These are phyloP conservation scores for Accipiter fasciatus DNA, from an alignment of 2,797 vertebrate species.

Conservation along the genomic window DNA sequence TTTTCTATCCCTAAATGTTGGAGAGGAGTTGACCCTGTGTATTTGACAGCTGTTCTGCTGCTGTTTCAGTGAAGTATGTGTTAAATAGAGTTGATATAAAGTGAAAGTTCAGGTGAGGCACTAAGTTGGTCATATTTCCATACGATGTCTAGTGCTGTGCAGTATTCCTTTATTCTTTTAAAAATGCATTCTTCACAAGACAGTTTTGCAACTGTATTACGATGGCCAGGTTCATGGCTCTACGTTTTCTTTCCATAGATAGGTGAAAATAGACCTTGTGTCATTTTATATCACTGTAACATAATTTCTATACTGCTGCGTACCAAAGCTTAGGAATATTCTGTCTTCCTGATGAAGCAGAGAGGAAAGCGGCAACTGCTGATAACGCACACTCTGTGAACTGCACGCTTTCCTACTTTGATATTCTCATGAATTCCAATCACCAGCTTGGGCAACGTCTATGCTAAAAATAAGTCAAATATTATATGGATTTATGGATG, in stretches of 20 bases:
- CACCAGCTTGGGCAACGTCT: not conserved
- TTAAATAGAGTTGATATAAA: not conserved
- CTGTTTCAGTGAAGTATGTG: not conserved
- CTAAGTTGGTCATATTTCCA: not conserved
- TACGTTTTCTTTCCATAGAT: not conserved
- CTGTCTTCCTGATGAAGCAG: not conserved
- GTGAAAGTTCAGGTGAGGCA: not conserved
- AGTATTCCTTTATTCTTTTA: not conserved
- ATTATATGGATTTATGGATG: not conserved
- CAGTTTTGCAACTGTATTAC: not conserved
- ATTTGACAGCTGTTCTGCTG: not conserved
- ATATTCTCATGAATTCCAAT: constrained; percentile 1
- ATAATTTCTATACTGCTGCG: not conserved
- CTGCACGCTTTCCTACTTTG: not conserved
- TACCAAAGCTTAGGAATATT: not conserved
- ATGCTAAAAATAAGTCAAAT: constrained; percentile 1
- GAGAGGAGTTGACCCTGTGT: not conserved
- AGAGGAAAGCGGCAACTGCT: not conserved
- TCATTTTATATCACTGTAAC: not conserved
- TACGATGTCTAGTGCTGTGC: not conserved
- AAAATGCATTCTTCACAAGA: not conserved
- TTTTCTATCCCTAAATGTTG: not conserved
- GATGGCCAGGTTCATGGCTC: not conserved
- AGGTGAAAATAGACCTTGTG: not conserved
- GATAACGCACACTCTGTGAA: not conserved